Evolutionary conservation across 2,797 vertebrate species (phyloP).

Genomic region (Coracias cyanogaster): DNA sequence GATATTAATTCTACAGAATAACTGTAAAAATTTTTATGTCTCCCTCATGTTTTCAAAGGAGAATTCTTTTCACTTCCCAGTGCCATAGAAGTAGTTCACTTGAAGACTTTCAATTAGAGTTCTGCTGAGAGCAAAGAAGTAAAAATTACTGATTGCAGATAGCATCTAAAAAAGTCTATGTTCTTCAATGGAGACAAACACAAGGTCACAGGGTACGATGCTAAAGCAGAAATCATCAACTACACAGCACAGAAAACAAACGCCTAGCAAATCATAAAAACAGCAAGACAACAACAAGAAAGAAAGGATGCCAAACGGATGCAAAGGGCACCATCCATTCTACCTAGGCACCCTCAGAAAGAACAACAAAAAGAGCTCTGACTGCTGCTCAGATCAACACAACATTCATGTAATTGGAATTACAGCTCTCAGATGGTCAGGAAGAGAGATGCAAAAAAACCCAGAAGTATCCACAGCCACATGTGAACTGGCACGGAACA

Average conservation of each 20-base stretch:
- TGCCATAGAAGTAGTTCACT: background rate
- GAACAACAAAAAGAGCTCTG: background rate
- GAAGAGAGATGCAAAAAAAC: background rate
- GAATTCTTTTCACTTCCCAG: background rate
- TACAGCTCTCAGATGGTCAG: background rate
- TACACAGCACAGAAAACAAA: background rate
- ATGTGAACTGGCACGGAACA: background rate
- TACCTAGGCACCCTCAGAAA: background rate
- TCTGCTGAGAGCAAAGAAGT: background rate
- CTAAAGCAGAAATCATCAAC: background rate
- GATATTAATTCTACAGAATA: background rate
- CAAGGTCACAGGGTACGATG: background rate
- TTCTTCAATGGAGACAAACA: background rate
- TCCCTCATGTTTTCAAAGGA: background rate
- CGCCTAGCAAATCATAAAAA: background rate
- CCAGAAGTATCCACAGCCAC: background rate
- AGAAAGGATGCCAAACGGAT: background rate
- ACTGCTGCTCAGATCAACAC: background rate
- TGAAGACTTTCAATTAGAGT: background rate
- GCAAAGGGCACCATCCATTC: background rate
- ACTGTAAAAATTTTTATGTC: background rate
- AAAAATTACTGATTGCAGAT: background rate
- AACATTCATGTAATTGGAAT: rapidly evolving
- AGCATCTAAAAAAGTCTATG: rapidly evolving
- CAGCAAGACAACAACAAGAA: background rate